Evolutionary conservation across 2,797 vertebrate genomes (phyloP), one percentile per base, ranked within the genome.

Genomic region (Sciurus vulgaris): DNA sequence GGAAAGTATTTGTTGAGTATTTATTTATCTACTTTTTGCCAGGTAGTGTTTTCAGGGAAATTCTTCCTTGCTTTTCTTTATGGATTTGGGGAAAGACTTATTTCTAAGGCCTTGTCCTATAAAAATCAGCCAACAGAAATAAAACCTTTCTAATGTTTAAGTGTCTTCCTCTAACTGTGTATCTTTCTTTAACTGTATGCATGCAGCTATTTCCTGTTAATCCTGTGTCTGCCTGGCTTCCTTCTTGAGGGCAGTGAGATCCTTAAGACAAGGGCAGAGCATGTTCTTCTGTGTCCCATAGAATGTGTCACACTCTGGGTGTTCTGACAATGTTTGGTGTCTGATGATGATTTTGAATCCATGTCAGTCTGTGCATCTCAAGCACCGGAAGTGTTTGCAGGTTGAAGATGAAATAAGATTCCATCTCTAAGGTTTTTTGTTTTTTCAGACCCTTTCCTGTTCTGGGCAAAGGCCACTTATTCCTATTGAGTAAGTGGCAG

Each of bases 181-280:
- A 10, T 56, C 59, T 89, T 73, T 56, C 76, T 72, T 78, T 59
- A 69, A 30, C 8, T n/a, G 8, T 20, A 5, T 38, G 35, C 69
- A 35, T 47, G 63, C 59, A 26, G n/a, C 9, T 13, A 14, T 81
- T 93, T 96, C 89, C 89, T 86, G 24, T 91, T 84, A 51, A 47
- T 91, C 82, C 33, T 77, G 17, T 44, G 73, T 95, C 90, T 91
- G 72, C 35, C 67, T 74, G 73, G 14, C 56, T 88, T 96, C 91
- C 86, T 95, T 67, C 86, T 95, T 63, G 47, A 22, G 38, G 63
- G 17, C 15, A n/a, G 30, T 11, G 44, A 63, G 38, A 17, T 22
- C 51, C 63, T 73, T 41, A n/a, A n/a, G 65, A 63, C 51, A 54
- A 38, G 91, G 33, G n/a, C 72, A 70, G 74, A 82, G 35, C 51